Base-by-base conservation (phyloP, 2,888 invertebrate species). In the Andrena hattorfiana region DNA sequence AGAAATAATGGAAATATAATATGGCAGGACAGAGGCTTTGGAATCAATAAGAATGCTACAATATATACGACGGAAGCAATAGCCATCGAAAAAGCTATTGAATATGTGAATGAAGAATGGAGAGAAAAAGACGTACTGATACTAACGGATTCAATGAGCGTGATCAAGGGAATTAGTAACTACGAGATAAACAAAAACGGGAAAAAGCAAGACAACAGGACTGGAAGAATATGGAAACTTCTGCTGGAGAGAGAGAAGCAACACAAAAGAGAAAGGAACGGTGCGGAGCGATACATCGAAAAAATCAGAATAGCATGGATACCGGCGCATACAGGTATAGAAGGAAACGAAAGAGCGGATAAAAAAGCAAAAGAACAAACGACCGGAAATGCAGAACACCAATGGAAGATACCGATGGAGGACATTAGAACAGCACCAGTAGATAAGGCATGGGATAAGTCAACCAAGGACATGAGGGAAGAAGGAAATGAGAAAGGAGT, bases 61-160 rank as follows among this genome's bases (percentile, higher is more conserved):
- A 59, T 59, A 26, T 28, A 20, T 16, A 59, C 59, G 10, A 56
- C 59, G 28, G 59, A 26, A 59, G 59, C 28, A 59, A 26, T 59
- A 28, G 28, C 28, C 13, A 59, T 59, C 13, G 26, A 59, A 4
- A 59, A 20, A 59, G 59, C 59, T 28, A 26, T 59, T 28, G 28
- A 59, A 28, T 16, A 28, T 28, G 28, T 8, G 5, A 26, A 59
- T 13, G 13, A 59, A 28, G 28, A 7, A 28, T 28, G 28, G 26
- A 28, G 5, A 3, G 23, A 23, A 13, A 59, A 20, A 8, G 28
- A 59, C 10, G 16, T 28, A 5, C 4, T 26, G 10, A 28, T 59
- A 6, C 28, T 59, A n/a, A 59, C 59, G 16, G 59, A 59, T 16
- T 28, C 59, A 23, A 23, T 23, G 23, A 54, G 54, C 10, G 54